Percentiles rank a stretch among this genome's conserved stretches.
Conservation (phyloP, 2,113 vertebrate genomes). For the Pelvicachromis taeniatus region DNA sequence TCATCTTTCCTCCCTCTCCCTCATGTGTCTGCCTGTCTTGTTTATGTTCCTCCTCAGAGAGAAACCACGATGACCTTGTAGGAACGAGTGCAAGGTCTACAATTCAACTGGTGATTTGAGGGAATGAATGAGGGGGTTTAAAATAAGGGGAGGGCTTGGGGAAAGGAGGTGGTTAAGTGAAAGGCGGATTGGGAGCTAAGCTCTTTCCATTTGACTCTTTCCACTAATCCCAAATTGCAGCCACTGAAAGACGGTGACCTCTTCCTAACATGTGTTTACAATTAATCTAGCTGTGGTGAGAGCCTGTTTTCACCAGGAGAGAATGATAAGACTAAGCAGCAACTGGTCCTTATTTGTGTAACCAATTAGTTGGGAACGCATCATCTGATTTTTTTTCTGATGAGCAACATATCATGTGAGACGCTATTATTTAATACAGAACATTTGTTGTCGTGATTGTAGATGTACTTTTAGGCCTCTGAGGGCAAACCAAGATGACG, state of each 20-base stretch:
- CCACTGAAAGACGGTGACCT: conserved; percentile 67
- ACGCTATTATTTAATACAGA: not conserved
- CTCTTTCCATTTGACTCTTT: conserved; percentile 68
- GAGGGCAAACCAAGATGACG: not conserved
- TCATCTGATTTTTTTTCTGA: not conserved
- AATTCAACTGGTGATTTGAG: conserved; percentile 56
- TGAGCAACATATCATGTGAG: not conserved
- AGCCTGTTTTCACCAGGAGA: conserved; percentile 47
- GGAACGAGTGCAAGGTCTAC: conserved; percentile 16
- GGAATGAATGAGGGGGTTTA: conserved; percentile 42
- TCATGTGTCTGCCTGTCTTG: conserved; percentile 40
- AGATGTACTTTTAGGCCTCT: not conserved
- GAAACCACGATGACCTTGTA: conserved; percentile 23
- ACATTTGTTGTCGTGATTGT: not conserved
- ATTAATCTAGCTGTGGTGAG: conserved; percentile 58
- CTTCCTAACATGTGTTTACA: conserved; percentile 69
- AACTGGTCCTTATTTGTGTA: conserved; percentile 27
- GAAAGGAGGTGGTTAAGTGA: conserved; percentile 29
- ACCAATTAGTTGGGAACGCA: not conserved
- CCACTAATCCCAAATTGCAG: conserved; percentile 70
- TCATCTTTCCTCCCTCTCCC: conserved; percentile 23
- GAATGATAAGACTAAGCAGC: conserved; percentile 47
- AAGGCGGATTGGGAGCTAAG: conserved; percentile 44
- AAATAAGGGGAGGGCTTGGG: conserved; percentile 16
- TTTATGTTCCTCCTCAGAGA: conserved; percentile 46